A percentile compares a stretch with the other conserved stretches of the same genome.
Conservation (phyloP, 2,888 invertebrate species). For the Tachina grossa region DNA sequence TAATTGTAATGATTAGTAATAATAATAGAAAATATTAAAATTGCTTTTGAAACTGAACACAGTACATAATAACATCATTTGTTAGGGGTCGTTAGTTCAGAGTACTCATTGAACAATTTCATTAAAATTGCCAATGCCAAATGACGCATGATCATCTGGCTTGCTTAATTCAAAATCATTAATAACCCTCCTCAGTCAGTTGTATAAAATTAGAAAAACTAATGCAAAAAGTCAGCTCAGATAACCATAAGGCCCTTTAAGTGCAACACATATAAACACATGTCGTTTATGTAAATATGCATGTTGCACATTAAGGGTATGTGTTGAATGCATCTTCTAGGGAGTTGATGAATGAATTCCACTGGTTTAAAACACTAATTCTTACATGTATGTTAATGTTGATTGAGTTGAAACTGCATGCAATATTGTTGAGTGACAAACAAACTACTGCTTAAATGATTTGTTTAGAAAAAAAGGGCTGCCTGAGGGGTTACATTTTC, state of each 20-base stretch:
- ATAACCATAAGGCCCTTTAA: constrained; percentile 41
- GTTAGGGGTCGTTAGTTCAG: constrained; percentile 59
- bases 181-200: constrained; percentile 21
- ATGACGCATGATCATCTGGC: constrained; percentile 51
- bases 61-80: constrained; percentile 51
- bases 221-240: constrained; percentile 56
- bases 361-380: constrained; percentile 30
- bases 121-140: constrained; percentile 62
- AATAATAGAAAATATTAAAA: background rate
- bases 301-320: constrained; percentile 10
- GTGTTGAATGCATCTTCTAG: constrained; percentile 1
- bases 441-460: constrained; percentile 31
- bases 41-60: background rate
- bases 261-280: constrained; percentile 58
- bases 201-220: constrained; percentile 29
- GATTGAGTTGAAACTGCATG: constrained; percentile 52
- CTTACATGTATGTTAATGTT: constrained; percentile 26
- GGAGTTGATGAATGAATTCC: constrained; percentile 39
- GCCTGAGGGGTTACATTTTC: constrained; percentile 52
- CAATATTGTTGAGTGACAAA: constrained; percentile 62
- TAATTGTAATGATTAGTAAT: constrained; percentile 52
- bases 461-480: constrained; percentile 49
- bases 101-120: constrained; percentile 24
- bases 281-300: constrained; percentile 29
- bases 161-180: constrained; percentile 22